Conservation (phyloP, 2,888 invertebrate species). For the Mermis nigrescens region DNA sequence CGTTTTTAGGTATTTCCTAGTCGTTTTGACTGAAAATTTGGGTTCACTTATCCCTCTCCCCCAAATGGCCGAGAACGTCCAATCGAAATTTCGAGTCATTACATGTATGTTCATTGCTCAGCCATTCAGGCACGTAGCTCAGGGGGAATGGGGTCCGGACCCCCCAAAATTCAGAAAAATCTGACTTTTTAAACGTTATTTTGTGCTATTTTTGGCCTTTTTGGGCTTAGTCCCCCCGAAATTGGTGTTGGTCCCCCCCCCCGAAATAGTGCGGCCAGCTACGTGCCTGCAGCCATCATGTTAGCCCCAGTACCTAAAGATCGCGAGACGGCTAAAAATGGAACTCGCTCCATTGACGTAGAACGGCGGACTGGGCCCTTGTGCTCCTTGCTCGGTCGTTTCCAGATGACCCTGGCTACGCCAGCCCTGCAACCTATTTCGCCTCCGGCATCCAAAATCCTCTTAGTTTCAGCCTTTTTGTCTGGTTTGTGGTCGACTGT, state of each 20-base stretch:
- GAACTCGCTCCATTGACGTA: slow-evolving; percentile 76
- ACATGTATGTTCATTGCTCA: too few species aligned
- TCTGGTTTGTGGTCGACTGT: slow-evolving; percentile 92
- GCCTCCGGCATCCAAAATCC: slow-evolving; percentile 46
- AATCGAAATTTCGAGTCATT: too few species aligned
- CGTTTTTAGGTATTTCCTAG: too few species aligned
- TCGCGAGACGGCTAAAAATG: slow-evolving; percentile 83
- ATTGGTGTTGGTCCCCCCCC: neutral
- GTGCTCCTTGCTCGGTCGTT: slow-evolving; percentile 62
- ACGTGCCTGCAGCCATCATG: neutral
- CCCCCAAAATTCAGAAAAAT: too few species aligned
- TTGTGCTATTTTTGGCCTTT: too few species aligned
- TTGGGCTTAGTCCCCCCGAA: too few species aligned
- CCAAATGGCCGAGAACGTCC: too few species aligned
- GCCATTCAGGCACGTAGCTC: neutral
- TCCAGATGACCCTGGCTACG: slow-evolving; percentile 90
- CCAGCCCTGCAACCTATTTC: slow-evolving; percentile 40
- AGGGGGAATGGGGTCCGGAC: too few species aligned
- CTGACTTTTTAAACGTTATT: too few species aligned
- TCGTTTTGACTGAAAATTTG: too few species aligned
- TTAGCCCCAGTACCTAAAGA: slow-evolving; percentile 47
- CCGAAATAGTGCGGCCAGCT: neutral
- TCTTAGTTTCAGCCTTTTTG: slow-evolving; percentile 54
- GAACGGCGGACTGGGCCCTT: slow-evolving; percentile 69
- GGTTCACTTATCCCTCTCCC: too few species aligned